A percentile compares a stretch with the other conserved stretches of the same genome.
phyloP scores from a whole-genome alignment of 2,888 invertebrate species.

The Eutolmus rufibarbis region DNA sequence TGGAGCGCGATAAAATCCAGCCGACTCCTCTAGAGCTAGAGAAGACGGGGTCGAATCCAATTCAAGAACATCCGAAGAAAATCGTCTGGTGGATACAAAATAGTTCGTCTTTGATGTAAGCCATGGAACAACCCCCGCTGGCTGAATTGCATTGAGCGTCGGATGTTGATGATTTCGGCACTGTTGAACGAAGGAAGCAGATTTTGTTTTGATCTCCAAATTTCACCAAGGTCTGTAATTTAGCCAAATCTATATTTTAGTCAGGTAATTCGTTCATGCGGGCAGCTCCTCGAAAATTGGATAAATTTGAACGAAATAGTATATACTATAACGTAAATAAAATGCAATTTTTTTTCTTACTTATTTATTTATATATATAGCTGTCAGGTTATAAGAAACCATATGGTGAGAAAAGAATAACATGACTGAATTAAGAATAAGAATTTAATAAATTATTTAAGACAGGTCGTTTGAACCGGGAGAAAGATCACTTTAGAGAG shows the following conservation, averaged over 20 bases:
- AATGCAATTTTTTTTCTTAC: too few relatives aligned
- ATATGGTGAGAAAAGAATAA: too few relatives aligned
- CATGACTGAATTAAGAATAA: too few relatives aligned
- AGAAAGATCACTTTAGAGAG: too few relatives aligned
- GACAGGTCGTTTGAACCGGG: too few relatives aligned
- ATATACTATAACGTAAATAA: too few relatives aligned
- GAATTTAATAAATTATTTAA: too few relatives aligned
- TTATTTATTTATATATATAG: too few relatives aligned
- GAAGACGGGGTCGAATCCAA: background rate
- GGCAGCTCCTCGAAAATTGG: too few relatives aligned
- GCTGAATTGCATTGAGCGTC: background rate
- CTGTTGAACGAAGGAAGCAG: background rate
- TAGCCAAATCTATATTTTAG: background rate
- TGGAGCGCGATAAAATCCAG: constrained; percentile 8
- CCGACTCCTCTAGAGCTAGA: background rate
- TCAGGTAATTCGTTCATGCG: too few relatives aligned
- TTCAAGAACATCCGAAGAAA: background rate
- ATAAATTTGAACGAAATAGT: too few relatives aligned
- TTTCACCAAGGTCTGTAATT: background rate
- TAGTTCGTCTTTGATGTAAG: background rate
- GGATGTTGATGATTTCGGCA: background rate
- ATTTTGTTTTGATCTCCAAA: background rate
- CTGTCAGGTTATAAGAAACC: too few relatives aligned
- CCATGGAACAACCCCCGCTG: background rate
- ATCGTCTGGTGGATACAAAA: background rate